Conservation (phyloP, 2,888 invertebrate genomes). For the Gonocerus acuteangulatus region DNA sequence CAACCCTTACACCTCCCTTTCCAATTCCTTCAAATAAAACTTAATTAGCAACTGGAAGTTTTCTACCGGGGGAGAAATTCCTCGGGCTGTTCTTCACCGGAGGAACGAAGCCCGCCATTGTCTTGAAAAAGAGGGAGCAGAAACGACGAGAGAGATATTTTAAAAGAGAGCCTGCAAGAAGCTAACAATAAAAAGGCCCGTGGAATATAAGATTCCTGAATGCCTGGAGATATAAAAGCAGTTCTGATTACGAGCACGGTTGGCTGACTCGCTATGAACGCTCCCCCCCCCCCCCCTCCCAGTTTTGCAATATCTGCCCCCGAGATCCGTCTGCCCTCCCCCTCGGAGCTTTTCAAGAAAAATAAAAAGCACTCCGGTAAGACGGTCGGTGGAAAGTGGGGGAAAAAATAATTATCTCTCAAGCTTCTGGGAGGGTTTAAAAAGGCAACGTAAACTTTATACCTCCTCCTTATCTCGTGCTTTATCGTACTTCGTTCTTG, state of each 20-base stretch:
- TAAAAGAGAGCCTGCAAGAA: conserved; percentile 10
- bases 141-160: conserved; percentile 1
- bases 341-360: no score
- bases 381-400: not conserved
- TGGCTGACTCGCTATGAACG: not conserved
- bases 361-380: no score
- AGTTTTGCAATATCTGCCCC: conserved; percentile 6
- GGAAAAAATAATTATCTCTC: conserved; percentile 23
- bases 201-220: not conserved
- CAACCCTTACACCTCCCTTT: no score
- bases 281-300: conserved; percentile 8
- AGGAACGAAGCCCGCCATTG: no score
- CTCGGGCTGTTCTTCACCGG: no score
- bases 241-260: conserved; percentile 22
- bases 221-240: conserved; percentile 17
- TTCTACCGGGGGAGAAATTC: no score
- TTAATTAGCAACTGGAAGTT: no score
- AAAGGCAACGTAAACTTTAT: conserved; percentile 21
- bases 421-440: conserved; percentile 1
- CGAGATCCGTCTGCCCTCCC: no score
- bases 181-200: conserved; percentile 15
- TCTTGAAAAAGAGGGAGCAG: not conserved
- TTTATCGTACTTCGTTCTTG: not conserved
- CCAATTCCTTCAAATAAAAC: no score
- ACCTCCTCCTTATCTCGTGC: conserved; percentile 7